A percentile compares a stretch with the other conserved stretches of the same genome.
phyloP scores from a whole-genome alignment of 2,113 vertebrate species.

The Anser cygnoides region DNA sequence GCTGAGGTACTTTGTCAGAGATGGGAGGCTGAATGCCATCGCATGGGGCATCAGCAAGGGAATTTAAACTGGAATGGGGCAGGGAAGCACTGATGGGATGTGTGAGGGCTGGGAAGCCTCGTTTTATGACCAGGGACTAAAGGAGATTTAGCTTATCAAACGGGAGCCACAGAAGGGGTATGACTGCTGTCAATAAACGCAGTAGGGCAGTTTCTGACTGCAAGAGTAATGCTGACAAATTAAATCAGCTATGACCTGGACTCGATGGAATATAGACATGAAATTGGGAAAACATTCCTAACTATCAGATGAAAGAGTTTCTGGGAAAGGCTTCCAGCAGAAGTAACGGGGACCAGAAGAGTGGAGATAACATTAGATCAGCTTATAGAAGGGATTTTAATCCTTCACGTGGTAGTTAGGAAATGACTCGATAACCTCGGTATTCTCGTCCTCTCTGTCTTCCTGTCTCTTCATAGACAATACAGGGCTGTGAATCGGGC shows the following conservation, averaged over 20 bases:
- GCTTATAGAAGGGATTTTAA: slow-evolving; percentile 11
- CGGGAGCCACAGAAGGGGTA: not conserved
- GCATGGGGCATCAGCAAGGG: not conserved
- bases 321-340: slow-evolving; percentile 10
- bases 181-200: not conserved
- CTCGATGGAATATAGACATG: not conserved
- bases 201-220: not conserved
- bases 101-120: not conserved
- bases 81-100: not conserved
- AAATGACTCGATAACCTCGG: not conserved
- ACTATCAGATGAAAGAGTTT: not conserved
- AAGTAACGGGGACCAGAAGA: not conserved
- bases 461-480: slow-evolving; percentile 18
- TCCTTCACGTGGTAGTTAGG: slow-evolving; percentile 24
- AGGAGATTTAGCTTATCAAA: not conserved
- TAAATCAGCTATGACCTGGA: not conserved
- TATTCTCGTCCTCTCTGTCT: slow-evolving; percentile 12
- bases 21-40: not conserved
- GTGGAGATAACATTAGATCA: slow-evolving; percentile 7
- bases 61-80: not conserved
- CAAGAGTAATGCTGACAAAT: not conserved
- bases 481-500: not conserved
- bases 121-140: not conserved
- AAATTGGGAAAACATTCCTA: not conserved
- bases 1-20: not conserved